Evolutionary conservation across 2,113 vertebrate genomes (phyloP).

Genomic region (Osmerus mordax): DNA sequence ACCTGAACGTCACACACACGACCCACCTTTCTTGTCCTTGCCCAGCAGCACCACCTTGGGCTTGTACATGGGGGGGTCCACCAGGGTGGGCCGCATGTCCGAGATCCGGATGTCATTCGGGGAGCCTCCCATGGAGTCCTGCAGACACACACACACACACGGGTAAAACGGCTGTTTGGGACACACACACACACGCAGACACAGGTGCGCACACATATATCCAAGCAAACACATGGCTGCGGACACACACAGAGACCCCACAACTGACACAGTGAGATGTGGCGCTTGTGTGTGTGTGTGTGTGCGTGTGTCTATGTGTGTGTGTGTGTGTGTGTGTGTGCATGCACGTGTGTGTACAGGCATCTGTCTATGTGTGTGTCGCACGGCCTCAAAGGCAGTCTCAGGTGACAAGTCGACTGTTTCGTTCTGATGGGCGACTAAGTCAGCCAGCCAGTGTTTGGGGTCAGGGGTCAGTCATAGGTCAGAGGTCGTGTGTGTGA

Average conservation of each 20-base stretch:
- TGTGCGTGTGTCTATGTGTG: too few relatives aligned
- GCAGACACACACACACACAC: constrained; percentile 35
- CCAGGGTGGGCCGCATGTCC: constrained; percentile 94
- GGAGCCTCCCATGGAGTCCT: constrained; percentile 95
- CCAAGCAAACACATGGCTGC: constrained; percentile 7
- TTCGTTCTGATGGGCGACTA: too few relatives aligned
- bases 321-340: too few relatives aligned
- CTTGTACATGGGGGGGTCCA: constrained; percentile 94
- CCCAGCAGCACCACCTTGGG: constrained; percentile 96
- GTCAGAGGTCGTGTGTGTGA: constrained; percentile 18
- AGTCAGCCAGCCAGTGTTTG: neutral
- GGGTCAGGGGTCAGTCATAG: neutral
- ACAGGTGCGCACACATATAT: neutral
- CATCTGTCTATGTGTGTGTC: too few relatives aligned
- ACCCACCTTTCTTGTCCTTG: constrained; percentile 97
- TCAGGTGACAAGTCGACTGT: too few relatives aligned
- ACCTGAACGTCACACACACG: too few relatives aligned
- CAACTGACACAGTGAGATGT: too few relatives aligned
- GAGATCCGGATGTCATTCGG: constrained; percentile 97
- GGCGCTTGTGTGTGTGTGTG: too few relatives aligned
- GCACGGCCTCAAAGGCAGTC: too few relatives aligned
- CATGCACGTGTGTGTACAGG: too few relatives aligned
- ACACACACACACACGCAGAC: neutral
- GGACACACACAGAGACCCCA: neutral
- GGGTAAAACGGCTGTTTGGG: neutral